Evolutionary conservation across 2,888 invertebrate species (phyloP).

Genomic region (Polydesmus complanatus): DNA sequence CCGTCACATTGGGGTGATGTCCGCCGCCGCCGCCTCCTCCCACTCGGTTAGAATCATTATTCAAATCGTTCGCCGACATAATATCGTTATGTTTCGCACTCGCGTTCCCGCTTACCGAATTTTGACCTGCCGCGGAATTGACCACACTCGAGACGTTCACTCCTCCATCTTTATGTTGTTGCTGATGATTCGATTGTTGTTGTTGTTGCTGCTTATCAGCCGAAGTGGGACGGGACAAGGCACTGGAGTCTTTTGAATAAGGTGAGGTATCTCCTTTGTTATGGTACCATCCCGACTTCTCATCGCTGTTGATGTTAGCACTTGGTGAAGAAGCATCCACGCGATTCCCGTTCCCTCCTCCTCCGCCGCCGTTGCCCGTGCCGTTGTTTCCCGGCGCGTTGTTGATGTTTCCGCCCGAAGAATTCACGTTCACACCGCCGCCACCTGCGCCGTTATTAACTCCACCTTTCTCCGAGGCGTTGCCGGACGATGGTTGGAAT

Average conservation of each 20-base stretch:
- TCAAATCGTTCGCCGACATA: neutral
- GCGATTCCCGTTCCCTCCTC: constrained; percentile 5
- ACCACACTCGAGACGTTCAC: neutral
- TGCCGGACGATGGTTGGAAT: constrained; percentile 28
- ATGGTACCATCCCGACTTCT: constrained; percentile 23
- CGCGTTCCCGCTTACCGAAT: neutral
- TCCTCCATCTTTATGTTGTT: neutral
- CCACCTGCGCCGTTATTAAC: constrained; percentile 15
- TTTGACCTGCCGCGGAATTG: neutral
- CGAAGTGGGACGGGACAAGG: constrained; percentile 9
- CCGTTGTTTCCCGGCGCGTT: constrained; percentile 4
- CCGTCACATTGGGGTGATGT: neutral
- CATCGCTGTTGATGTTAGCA: constrained; percentile 31
- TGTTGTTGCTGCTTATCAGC: constrained; percentile 6
- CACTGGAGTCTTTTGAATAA: constrained; percentile 13
- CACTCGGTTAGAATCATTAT: neutral
- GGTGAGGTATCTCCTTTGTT: constrained; percentile 6
- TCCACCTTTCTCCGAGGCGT: constrained; percentile 31
- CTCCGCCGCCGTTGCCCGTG: constrained; percentile 4
- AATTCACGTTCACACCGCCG: constrained; percentile 7
- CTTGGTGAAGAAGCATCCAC: constrained; percentile 23
- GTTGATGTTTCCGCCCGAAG: constrained; percentile 12
- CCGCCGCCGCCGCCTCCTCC: neutral
- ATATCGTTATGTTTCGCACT: neutral
- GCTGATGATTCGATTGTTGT: neutral